Base-by-base conservation (phyloP, 92 coral and sea anemone genomes). In the Anthopleura xanthogrammica region DNA sequence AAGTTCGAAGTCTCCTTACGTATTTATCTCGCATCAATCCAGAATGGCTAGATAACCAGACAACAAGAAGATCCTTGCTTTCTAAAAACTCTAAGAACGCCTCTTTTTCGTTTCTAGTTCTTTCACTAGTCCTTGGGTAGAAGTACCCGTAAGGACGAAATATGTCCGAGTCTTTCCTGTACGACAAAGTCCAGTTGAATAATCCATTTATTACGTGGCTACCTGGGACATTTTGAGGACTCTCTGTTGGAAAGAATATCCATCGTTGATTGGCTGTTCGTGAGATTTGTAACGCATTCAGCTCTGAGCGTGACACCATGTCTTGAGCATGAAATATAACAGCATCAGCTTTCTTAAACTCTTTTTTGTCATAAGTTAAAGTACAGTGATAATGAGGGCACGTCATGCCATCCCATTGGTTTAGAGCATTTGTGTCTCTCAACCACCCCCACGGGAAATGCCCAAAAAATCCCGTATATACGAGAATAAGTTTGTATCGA, bases 271-370 rank as follows among this genome's bases (percentile, higher is more conserved):
- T 55, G 43, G 74, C 43, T 41, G 68, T 43, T 55, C 87, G 87
- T 66, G 82, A 64, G 52, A 77, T 16, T 76, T 75, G 86, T 60
- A 84, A 62, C 54, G 52, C 74, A 56, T 84, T 64, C 75, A 84
- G 58, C 66, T 77, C 82, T 24, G 72, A 40, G 24, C 77, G 68
- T 62, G 87, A 60, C 77, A 76, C 41, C 80, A 96, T 84, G 65
- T 96, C 99, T 82, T 91, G 84, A 6, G 98, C 98, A 80, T 96
- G 99, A 76, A 96, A 96, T 54, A 96, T 20, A 16, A 96, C 93
- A 3, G 91, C 99, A 78, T 94, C 97, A 66, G 97, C 92, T 52
- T n/a, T 48, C 7, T 58, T 52, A 11, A 94, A 46, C n/a, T 90
- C 91, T 22, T 42, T 80, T 80, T 85, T 90, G 78, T 94, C 81